Percentiles rank a stretch among this genome's conserved stretches.
These are phyloP conservation scores for Galemys pyrenaicus DNA, from an alignment of 2,113 vertebrate species.

Conservation along the genomic window DNA sequence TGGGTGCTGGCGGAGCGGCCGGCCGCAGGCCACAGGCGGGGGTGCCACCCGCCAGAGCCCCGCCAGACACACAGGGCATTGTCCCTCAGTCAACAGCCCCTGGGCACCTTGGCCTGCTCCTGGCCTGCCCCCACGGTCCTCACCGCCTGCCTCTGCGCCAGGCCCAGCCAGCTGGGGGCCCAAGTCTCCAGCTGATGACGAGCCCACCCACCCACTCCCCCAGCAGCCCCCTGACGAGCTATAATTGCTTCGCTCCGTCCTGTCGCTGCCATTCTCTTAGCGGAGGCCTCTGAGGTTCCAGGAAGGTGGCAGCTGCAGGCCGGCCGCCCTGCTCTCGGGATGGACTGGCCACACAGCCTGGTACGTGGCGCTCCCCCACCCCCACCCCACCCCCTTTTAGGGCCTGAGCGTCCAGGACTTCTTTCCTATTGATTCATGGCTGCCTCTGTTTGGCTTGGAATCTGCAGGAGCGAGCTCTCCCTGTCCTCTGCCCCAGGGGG, in stretches of 20 bases:
- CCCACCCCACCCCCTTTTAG: neutral
- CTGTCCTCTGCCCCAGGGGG: neutral
- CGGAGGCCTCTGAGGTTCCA: conserved; percentile 60
- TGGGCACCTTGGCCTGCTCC: conserved; percentile 68
- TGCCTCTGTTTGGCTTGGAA: conserved; percentile 18
- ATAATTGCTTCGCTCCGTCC: conserved; percentile 75
- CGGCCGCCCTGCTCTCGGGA: conserved; percentile 34
- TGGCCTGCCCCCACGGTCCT: conserved; percentile 69
- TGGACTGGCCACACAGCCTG: conserved; percentile 76
- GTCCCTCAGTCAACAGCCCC: conserved; percentile 79
- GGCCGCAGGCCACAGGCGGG: conserved; percentile 77
- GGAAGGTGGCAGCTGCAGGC: conserved; percentile 71
- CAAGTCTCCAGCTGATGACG: conserved; percentile 49
- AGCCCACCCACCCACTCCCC: conserved; percentile 76
- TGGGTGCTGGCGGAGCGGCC: conserved; percentile 71
- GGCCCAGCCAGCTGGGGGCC: conserved; percentile 76
- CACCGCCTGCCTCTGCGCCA: conserved; percentile 43
- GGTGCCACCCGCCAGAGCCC: conserved; percentile 71
- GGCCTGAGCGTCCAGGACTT: neutral
- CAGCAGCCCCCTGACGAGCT: conserved; percentile 73
- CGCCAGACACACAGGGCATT: conserved; percentile 80
- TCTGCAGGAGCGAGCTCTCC: neutral
- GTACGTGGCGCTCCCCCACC: conserved; percentile 68
- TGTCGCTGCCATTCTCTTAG: conserved; percentile 74
- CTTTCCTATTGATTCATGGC: conserved; percentile 55